Conservation (phyloP, 1,140 invertebrate genomes). For the Pseudomyrmex flavicornis region DNA sequence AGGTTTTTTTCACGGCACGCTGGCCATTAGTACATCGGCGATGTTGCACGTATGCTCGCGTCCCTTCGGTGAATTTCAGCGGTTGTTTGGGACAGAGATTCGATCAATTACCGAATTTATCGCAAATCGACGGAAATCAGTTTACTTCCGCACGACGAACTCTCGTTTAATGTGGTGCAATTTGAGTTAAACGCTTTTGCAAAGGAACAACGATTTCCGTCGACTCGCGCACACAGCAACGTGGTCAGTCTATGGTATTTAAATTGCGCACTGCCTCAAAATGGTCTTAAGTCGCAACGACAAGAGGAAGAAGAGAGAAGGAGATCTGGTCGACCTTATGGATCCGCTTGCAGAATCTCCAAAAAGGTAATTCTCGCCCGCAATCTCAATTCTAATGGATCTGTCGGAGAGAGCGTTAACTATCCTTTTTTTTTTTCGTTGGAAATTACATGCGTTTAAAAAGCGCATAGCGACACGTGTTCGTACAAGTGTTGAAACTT, state of each 20-base stretch:
- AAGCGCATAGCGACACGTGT: not conserved
- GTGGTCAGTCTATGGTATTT: not conserved
- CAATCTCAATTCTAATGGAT: not conserved
- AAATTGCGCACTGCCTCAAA: conserved; percentile 59
- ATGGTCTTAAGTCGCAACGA: conserved; percentile 85
- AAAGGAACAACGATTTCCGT: not conserved
- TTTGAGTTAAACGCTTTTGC: not conserved
- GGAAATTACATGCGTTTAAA: not conserved
- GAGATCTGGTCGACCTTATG: conserved; percentile 83
- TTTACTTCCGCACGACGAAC: not conserved
- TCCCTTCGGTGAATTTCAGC: not conserved
- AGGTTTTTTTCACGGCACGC: not conserved
- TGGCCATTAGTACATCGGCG: not conserved
- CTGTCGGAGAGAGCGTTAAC: not conserved
- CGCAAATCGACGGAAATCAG: not conserved
- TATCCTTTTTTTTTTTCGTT: not conserved
- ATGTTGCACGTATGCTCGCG: not conserved
- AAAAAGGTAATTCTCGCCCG: conserved; percentile 83
- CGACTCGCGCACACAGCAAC: not conserved
- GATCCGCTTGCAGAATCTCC: conserved; percentile 84
- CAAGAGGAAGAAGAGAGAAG: conserved; percentile 83
- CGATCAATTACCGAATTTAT: not conserved
- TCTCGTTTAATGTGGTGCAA: not conserved
- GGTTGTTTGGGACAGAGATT: not conserved
- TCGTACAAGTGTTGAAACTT: not conserved